Evolutionary conservation across 1,140 invertebrate genomes (phyloP).

Genomic region (Solenopsis invicta): DNA sequence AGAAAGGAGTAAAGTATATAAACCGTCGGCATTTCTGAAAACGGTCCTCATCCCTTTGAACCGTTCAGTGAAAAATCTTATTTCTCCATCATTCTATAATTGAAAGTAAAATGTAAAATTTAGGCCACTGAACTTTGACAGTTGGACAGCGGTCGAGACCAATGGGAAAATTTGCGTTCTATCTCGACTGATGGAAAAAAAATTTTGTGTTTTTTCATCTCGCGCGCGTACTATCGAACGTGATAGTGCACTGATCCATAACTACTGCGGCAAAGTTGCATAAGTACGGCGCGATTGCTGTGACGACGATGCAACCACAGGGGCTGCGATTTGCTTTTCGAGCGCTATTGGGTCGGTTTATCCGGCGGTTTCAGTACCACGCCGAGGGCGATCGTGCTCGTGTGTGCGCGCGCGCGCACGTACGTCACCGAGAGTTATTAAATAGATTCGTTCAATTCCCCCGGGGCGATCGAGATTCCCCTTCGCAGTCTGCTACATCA

Average conservation of each 20-base stretch:
- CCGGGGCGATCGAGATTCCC: conserved; percentile 70
- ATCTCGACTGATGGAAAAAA: background rate
- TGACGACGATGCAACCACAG: conserved; percentile 35
- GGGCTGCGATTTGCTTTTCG: conserved; percentile 55
- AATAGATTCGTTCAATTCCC: conserved; percentile 79
- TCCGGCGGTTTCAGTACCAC: conserved; percentile 64
- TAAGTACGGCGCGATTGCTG: conserved; percentile 18
- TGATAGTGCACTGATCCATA: background rate
- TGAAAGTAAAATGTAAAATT: background rate
- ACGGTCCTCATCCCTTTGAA: background rate
- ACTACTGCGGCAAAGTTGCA: conserved; percentile 3
- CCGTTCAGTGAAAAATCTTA: background rate
- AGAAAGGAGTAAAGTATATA: conserved; percentile 22
- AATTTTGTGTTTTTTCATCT: background rate
- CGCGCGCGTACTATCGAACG: background rate
- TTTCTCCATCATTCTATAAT: background rate
- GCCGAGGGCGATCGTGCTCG: conserved; percentile 66
- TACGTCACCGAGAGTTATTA: conserved; percentile 77
- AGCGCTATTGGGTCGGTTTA: conserved; percentile 47
- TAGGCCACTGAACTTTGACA: background rate
- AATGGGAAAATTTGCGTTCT: background rate
- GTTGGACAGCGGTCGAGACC: too few relatives aligned
- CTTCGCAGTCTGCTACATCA: conserved; percentile 65
- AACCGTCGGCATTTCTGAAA: background rate
- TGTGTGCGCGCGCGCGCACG: conserved; percentile 28